Evolutionary conservation across 2,888 invertebrate genomes (phyloP).

Genomic region (Macrosoma leucophasiata): DNA sequence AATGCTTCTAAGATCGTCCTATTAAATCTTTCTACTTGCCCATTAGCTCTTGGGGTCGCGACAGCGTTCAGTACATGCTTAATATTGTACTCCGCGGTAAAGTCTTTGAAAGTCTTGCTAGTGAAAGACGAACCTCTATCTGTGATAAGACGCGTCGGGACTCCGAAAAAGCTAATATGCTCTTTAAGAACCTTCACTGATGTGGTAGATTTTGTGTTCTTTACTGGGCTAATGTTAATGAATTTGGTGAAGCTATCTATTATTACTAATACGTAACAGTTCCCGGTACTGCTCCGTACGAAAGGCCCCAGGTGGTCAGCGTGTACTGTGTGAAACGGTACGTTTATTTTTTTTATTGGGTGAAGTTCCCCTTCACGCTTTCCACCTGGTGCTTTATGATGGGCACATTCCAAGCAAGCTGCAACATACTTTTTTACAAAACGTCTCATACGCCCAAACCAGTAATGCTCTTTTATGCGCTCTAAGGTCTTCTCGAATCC

Average conservation of each 20-base stretch:
- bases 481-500: conserved; percentile 21
- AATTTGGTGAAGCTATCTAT: conserved; percentile 25
- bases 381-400: conserved; percentile 14
- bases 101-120: conserved; percentile 15
- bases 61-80: conserved; percentile 22
- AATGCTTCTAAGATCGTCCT: conserved; percentile 20
- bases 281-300: conserved; percentile 15
- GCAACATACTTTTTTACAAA: conserved; percentile 16
- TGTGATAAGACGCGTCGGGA: conserved; percentile 18
- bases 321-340: conserved; percentile 29
- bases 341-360: conserved; percentile 21
- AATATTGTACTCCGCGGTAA: conserved; percentile 8
- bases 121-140: conserved; percentile 23
- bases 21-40: conserved; percentile 22
- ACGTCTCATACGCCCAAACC: conserved; percentile 21
- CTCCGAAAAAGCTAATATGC: conserved; percentile 19
- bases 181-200: conserved; percentile 7
- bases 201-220: conserved; percentile 19
- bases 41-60: conserved; percentile 25
- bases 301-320: conserved; percentile 27
- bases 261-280: conserved; percentile 21
- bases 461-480: conserved; percentile 19
- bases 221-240: conserved; percentile 18
- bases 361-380: conserved; percentile 21
- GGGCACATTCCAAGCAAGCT: conserved; percentile 17